phyloP scores from a whole-genome alignment of 2,113 vertebrate species.

The Columbina picui region DNA sequence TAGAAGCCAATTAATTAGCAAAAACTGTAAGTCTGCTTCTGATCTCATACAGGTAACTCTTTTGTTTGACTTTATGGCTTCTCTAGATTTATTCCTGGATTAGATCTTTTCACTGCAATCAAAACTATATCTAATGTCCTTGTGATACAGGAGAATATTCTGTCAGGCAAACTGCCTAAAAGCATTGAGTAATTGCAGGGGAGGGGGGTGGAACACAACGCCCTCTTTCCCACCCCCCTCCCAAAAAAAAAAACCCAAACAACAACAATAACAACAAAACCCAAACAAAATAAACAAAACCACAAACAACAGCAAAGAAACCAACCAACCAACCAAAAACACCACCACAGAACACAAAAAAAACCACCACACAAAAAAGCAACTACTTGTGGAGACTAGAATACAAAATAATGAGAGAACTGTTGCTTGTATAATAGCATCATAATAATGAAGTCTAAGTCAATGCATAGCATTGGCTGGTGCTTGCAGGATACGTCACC shows the following conservation, averaged over 20 bases:
- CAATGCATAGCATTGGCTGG: not conserved
- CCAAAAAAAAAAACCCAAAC: no score
- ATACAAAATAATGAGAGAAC: not conserved
- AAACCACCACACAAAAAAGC: fast-evolving
- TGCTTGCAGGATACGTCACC: not conserved
- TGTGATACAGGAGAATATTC: not conserved
- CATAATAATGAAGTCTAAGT: not conserved
- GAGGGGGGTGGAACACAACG: no score
- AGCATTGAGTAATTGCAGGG: not conserved
- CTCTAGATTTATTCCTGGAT: not conserved
- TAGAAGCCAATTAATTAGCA: not conserved
- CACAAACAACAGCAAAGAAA: no score
- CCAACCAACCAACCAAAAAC: no score
- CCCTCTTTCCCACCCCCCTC: no score
- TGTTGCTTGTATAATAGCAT: not conserved
- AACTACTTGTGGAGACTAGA: not conserved
- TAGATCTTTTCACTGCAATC: not conserved
- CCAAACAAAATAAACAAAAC: no score
- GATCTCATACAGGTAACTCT: not conserved
- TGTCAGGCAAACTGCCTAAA: not conserved
- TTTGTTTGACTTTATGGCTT: not conserved
- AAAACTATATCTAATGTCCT: not conserved
- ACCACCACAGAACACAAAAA: not conserved
- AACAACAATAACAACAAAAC: no score
- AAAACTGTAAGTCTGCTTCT: not conserved